phyloP scores from a whole-genome alignment of 2,113 vertebrate genomes.

The Oostethus manadensis region DNA sequence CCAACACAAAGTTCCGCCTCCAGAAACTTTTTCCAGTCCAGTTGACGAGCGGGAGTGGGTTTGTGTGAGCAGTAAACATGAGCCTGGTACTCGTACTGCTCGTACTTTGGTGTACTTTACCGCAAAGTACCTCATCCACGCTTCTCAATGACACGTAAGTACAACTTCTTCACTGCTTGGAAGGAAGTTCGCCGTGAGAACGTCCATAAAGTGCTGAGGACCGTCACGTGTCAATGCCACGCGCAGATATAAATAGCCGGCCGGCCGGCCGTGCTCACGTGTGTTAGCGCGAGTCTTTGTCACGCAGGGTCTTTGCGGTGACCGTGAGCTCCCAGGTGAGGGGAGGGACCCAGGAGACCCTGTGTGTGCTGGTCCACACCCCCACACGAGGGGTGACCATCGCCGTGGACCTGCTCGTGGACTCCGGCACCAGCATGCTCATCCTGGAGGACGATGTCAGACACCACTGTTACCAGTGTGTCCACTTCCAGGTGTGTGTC shows the following conservation, averaged over 20 bases:
- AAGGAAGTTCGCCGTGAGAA: too few relatives aligned
- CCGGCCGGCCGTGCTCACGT: too few relatives aligned
- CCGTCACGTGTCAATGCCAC: too few relatives aligned
- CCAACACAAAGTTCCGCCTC: too few relatives aligned
- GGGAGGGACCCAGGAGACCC: conserved; percentile 55
- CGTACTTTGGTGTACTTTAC: conserved; percentile 16
- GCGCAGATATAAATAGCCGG: too few relatives aligned
- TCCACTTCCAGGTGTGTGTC: conserved; percentile 59
- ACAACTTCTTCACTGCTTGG: too few relatives aligned
- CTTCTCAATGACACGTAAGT: conserved; percentile 54
- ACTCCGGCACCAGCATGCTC: not conserved
- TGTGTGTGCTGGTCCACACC: conserved; percentile 58
- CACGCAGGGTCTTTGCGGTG: conserved; percentile 61
- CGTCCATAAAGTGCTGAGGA: too few relatives aligned
- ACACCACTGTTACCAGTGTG: conserved; percentile 52
- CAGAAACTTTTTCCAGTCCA: too few relatives aligned
- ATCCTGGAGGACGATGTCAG: conserved; percentile 38
- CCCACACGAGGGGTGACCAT: conserved; percentile 19
- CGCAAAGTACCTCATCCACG: conserved; percentile 28
- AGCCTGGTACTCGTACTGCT: conserved; percentile 22
- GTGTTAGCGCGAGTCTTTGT: not conserved
- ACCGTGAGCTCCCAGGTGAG: conserved; percentile 57
- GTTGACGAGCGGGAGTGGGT: too few relatives aligned
- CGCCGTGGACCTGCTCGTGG: conserved; percentile 26
- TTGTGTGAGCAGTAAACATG: conserved; percentile 36